phyloP scores from a whole-genome alignment of 1,140 invertebrate species.

The Tetraneura akinire region DNA sequence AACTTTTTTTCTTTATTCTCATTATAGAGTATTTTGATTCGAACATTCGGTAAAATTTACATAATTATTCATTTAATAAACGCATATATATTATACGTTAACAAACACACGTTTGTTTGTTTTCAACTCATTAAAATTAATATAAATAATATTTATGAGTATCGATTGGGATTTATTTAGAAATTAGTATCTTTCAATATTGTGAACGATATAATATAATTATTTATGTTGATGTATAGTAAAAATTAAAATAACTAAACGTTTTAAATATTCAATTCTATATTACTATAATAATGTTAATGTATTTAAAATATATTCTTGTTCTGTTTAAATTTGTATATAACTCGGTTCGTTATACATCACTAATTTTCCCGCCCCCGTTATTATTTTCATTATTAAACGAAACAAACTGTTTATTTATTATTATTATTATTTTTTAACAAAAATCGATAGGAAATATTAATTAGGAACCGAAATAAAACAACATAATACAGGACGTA shows the following conservation, averaged over 20 bases:
- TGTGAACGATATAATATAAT: background rate
- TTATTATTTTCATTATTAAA: background rate
- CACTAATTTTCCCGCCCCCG: background rate
- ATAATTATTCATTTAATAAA: too few relatives aligned
- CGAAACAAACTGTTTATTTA: background rate
- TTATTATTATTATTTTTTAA: too few relatives aligned
- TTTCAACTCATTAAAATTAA: constrained; percentile 13
- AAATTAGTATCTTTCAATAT: too few relatives aligned
- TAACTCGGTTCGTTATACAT: background rate
- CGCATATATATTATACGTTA: too few relatives aligned
- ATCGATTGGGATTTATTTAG: background rate
- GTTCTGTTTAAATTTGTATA: background rate
- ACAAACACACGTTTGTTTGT: background rate
- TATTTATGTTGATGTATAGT: background rate
- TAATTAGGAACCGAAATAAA: background rate
- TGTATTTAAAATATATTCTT: background rate
- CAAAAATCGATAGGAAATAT: background rate
- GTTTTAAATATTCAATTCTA: background rate
- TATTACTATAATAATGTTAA: background rate
- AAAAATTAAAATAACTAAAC: constrained; percentile 15
- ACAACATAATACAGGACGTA: too few relatives aligned
- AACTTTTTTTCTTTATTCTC: too few relatives aligned
- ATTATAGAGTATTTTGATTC: too few relatives aligned
- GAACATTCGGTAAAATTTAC: too few relatives aligned
- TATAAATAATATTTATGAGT: background rate